Evolutionary conservation across 1,140 invertebrate genomes (phyloP).

Genomic region (Trypoxylus dichotomus): DNA sequence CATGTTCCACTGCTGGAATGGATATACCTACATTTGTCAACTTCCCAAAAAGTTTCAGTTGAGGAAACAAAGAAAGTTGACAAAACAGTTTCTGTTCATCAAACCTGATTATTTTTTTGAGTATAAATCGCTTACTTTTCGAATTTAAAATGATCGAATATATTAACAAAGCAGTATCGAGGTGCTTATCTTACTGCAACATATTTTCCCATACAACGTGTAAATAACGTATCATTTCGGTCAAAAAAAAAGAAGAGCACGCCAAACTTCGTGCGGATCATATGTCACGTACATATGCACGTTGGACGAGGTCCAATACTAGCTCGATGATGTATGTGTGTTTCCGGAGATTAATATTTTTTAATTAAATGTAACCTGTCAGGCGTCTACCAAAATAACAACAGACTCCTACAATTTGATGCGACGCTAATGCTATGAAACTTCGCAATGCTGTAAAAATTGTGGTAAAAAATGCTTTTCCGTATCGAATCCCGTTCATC

Average conservation of each 20-base stretch:
- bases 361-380: neutral
- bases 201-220: neutral
- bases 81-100: no score
- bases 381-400: neutral
- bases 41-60: no score
- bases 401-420: neutral
- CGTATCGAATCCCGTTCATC: no score
- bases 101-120: no score
- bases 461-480: no score
- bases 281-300: neutral
- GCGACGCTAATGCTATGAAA: neutral
- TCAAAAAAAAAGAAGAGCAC: neutral
- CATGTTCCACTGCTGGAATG: no score
- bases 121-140: no score
- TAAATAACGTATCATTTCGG: neutral
- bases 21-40: no score
- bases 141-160: no score
- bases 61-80: no score
- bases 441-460: no score
- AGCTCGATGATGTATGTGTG: neutral
- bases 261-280: neutral
- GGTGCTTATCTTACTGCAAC: neutral
- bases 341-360: neutral
- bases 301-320: neutral
- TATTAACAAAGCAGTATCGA: no score